These are phyloP conservation scores for Drosophila pruinosa DNA, from an alignment of 1,140 invertebrate genomes.

Conservation along the genomic window DNA sequence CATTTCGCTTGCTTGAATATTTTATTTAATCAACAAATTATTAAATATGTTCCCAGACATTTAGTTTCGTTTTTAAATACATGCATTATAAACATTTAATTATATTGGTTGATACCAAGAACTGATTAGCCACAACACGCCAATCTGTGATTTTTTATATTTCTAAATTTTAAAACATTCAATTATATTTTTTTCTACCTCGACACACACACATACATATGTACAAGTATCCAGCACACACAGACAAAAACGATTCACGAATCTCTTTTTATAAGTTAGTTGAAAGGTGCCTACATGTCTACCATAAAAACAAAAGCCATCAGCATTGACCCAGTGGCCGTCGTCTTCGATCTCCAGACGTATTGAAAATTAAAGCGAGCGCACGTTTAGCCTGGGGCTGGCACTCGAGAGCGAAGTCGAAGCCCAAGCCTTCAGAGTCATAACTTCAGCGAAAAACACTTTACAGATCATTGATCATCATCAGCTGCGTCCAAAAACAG, in stretches of 20 bases:
- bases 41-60: neutral
- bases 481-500: conserved; percentile 34
- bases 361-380: conserved; percentile 79
- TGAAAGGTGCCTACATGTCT: conserved; percentile 78
- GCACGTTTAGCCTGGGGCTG: conserved; percentile 69
- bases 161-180: conserved; percentile 14
- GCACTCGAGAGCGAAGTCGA: conserved; percentile 17
- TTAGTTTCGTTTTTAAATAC: neutral
- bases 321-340: conserved; percentile 74
- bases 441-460: conserved; percentile 69
- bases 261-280: conserved; percentile 62
- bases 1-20: neutral
- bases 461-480: conserved; percentile 80
- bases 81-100: neutral
- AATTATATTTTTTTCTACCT: conserved; percentile 21
- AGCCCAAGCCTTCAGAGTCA: conserved; percentile 52
- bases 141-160: conserved; percentile 6
- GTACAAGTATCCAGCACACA: neutral
- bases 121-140: neutral
- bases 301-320: conserved; percentile 80
- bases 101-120: conserved; percentile 1
- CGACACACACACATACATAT: conserved; percentile 6
- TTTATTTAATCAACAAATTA: neutral
- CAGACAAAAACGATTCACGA: conserved; percentile 11
- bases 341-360: conserved; percentile 58